These are phyloP conservation scores for Ditula angustiorana DNA, from an alignment of 2,888 invertebrate species.

Conservation along the genomic window DNA sequence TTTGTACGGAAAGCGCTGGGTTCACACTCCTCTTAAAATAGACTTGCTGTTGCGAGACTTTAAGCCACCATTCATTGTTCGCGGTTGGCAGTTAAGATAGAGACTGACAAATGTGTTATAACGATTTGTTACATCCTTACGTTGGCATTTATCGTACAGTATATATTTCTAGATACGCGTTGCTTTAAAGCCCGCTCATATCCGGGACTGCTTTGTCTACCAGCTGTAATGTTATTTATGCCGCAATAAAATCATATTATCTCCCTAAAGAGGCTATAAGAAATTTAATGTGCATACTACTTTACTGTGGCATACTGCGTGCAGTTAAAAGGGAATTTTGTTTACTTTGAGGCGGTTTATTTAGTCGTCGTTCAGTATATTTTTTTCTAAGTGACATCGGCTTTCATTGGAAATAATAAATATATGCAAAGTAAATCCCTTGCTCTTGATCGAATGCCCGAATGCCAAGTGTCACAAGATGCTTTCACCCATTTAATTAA, in stretches of 20 bases:
- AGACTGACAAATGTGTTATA: slow-evolving; percentile 17
- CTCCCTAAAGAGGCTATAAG: slow-evolving; percentile 10
- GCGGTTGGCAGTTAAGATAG: slow-evolving; percentile 5
- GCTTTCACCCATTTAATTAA: too few relatives aligned
- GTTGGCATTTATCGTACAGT: not conserved
- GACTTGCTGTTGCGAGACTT: not conserved
- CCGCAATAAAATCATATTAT: slow-evolving; percentile 24
- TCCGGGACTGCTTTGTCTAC: slow-evolving; percentile 19
- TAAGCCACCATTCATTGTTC: slow-evolving; percentile 8
- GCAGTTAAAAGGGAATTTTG: not conserved
- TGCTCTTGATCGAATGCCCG: too few relatives aligned
- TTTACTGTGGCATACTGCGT: slow-evolving; percentile 1
- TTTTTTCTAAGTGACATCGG: not conserved
- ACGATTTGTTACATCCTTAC: slow-evolving; percentile 9
- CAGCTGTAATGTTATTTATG: slow-evolving; percentile 18
- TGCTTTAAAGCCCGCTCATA: slow-evolving; percentile 16
- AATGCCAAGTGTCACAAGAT: too few relatives aligned
- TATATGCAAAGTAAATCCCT: too few relatives aligned
- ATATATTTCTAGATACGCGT: slow-evolving; percentile 13
- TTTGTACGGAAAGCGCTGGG: too few relatives aligned
- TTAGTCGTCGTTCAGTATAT: not conserved
- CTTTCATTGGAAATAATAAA: too few relatives aligned
- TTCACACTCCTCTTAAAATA: too few relatives aligned
- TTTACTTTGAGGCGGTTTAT: not conserved
- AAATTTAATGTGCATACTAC: slow-evolving; percentile 11